Base-by-base conservation (phyloP, 2,888 invertebrate species). In the Philereme vetulata region DNA sequence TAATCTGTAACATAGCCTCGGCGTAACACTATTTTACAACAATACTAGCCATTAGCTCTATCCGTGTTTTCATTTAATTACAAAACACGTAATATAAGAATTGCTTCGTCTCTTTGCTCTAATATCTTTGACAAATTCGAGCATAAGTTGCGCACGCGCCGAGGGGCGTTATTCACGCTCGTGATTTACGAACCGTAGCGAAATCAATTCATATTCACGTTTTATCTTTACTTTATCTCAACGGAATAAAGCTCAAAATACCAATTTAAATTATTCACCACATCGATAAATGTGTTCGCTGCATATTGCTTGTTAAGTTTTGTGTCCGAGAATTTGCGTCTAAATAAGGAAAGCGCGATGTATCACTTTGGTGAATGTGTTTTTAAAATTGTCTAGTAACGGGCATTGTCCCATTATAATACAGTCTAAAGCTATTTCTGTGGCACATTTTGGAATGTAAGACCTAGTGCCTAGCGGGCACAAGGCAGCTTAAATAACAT, bases 111-210 rank as follows among this genome's bases (percentile, higher is more conserved):
- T 36, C 4, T 36, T 5, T n/a, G n/a, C 42, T 42, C 10, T 34
- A 63, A 63, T 9, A n/a, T 81, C 82, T 75, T 68, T 76, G 76
- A 21, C 58, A 62, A 65, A 46, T 57, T 48, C 42, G 54, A 70
- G 65, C 74, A 67, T 65, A 72, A 63, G 71, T 66, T 68, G 77
- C 73, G 75, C 74, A 65, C 69, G 74, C 75, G 75, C 68, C 72
- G 72, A 74, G 75, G 77, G 82, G 80, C 77, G 76, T 69, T 71
- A 75, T 74, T 81, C 72, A 75, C 75, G 80, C 72, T 73, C 68
- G 71, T 83, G 81, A 84, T 80, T 81, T 81, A 85, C 76, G 73
- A 74, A 77, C 77, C 75, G 72, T 73, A 65, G 65, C 74, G 70
- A 66, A 71, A 77, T 76, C 68, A 71, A 71, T 76, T 75, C 78